These are phyloP conservation scores for Podarcis lilfordi DNA, from an alignment of 2,797 vertebrate species.

Conservation along the genomic window DNA sequence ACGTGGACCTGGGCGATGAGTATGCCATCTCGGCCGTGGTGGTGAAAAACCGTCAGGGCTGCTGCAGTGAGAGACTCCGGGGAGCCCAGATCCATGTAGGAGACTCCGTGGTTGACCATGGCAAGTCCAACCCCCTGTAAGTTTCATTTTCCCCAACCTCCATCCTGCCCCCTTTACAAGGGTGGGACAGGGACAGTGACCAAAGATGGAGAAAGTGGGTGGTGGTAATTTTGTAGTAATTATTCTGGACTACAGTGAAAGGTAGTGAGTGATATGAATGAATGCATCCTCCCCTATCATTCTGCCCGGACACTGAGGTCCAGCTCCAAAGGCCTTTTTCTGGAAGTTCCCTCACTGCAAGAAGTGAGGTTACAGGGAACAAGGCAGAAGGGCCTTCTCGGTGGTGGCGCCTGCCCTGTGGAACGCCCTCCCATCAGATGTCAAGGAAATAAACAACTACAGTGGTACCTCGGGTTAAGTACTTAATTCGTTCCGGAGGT, in stretches of 20 bases:
- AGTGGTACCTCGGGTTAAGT: too few species aligned
- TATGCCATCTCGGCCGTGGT: conserved; percentile 31
- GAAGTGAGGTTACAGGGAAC: too few species aligned
- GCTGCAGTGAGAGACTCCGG: conserved; percentile 2
- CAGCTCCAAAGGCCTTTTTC: too few species aligned
- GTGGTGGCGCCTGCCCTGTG: too few species aligned
- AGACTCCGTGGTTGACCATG: neutral
- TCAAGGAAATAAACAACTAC: neutral
- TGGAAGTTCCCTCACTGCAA: too few species aligned
- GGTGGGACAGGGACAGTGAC: neutral
- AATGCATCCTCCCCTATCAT: too few species aligned
- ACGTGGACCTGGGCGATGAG: conserved; percentile 21
- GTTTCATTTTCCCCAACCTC: neutral
- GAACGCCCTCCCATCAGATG: neutral
- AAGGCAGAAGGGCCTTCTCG: too few species aligned
- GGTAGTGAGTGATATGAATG: too few species aligned
- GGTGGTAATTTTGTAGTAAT: neutral
- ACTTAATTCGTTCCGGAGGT: too few species aligned
- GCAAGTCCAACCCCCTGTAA: neutral
- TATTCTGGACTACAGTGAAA: neutral
- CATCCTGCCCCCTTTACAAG: neutral
- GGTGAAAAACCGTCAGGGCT: conserved; percentile 33
- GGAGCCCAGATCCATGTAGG: conserved; percentile 43
- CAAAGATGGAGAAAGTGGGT: neutral
- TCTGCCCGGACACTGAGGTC: neutral